phyloP scores from a whole-genome alignment of 2,113 vertebrate species.

The Bubo scandiacus region DNA sequence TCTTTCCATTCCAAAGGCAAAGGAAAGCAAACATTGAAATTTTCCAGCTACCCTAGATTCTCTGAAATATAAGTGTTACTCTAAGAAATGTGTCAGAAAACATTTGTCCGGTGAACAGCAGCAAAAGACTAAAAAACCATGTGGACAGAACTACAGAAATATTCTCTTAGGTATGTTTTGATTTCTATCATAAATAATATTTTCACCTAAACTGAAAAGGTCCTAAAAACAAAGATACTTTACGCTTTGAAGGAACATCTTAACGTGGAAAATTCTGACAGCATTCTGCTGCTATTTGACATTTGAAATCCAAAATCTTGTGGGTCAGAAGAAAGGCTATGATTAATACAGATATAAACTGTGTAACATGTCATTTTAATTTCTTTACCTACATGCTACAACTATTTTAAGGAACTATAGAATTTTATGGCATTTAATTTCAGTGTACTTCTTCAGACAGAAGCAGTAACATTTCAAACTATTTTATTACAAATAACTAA shows the following conservation, averaged over 20 bases:
- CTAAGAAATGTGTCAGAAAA: not conserved
- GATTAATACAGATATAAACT: not conserved
- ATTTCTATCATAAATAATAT: not conserved
- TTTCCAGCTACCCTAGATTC: not conserved
- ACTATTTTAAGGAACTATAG: not conserved
- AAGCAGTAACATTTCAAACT: not conserved
- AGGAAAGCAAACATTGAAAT: not conserved
- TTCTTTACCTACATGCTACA: not conserved
- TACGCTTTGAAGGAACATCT: not conserved
- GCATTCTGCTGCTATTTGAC: not conserved
- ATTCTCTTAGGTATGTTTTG: not conserved
- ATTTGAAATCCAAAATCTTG: not conserved
- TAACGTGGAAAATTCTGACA: not conserved
- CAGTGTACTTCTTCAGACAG: not conserved
- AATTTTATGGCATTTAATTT: not conserved
- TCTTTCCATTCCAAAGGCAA: not conserved
- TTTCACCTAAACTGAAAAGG: not conserved
- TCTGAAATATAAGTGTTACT: not conserved
- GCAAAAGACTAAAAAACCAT: not conserved
- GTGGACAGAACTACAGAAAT: not conserved
- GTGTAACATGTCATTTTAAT: not conserved
- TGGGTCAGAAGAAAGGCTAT: not conserved
- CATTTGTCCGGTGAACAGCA: not conserved
- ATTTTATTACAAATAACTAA: not conserved
- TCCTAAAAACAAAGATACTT: not conserved